phyloP scores from a whole-genome alignment of 2,888 invertebrate genomes.

The Tachina grossa region DNA sequence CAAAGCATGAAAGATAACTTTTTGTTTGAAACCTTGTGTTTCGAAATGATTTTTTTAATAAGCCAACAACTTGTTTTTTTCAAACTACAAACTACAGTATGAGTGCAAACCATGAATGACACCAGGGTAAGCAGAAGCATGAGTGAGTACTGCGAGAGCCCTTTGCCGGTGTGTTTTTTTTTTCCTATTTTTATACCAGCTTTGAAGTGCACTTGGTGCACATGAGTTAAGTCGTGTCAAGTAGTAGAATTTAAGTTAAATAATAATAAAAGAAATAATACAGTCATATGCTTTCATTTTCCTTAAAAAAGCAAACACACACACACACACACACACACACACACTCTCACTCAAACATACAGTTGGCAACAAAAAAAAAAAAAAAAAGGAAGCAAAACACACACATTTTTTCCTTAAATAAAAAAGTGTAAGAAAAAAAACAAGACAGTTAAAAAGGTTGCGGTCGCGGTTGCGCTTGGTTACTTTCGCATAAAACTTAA shows the following conservation, averaged over 20 bases:
- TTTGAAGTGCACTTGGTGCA: slow-evolving; percentile 28
- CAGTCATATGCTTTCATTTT: slow-evolving; percentile 65
- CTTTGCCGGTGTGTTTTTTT: slow-evolving; percentile 47
- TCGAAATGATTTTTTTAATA: not conserved
- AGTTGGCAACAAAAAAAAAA: slow-evolving; percentile 31
- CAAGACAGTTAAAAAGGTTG: slow-evolving; percentile 50
- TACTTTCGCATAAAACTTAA: slow-evolving; percentile 76
- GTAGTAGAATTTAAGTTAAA: slow-evolving; percentile 48
- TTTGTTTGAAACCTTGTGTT: not conserved
- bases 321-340: not conserved
- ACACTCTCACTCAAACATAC: not conserved
- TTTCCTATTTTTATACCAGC: slow-evolving; percentile 8
- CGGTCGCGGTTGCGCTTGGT: slow-evolving; percentile 81
- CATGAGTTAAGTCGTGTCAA: slow-evolving; percentile 51
- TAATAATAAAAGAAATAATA: slow-evolving; percentile 30
- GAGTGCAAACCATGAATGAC: not conserved
- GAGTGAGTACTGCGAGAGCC: slow-evolving; percentile 14
- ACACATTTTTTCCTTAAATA: slow-evolving; percentile 5
- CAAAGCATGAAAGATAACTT: too few relatives aligned
- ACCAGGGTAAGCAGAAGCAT: slow-evolving; percentile 16
- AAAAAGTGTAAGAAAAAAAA: not conserved
- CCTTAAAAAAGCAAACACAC: slow-evolving; percentile 38
- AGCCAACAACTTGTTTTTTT: slow-evolving; percentile 2
- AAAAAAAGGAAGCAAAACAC: slow-evolving; percentile 5
- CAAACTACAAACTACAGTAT: too few relatives aligned